Evolutionary conservation across 1,140 invertebrate species (phyloP).

Genomic region (Aphelenchoides avenae): DNA sequence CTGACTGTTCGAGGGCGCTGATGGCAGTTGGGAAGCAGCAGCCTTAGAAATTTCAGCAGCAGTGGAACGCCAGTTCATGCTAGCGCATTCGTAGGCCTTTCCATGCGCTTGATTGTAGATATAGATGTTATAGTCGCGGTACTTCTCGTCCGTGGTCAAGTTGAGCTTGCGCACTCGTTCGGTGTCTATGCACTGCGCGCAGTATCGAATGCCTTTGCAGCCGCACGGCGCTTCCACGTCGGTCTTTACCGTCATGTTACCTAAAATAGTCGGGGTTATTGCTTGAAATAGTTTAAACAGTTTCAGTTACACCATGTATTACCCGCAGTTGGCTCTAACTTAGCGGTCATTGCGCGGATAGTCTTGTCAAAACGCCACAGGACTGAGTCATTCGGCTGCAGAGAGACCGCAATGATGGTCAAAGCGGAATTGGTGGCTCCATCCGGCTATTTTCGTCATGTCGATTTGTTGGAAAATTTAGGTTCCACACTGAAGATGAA

Average conservation of each 20-base stretch:
- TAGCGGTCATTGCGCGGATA: neutral
- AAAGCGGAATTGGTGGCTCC: neutral
- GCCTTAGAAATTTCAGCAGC: too few species aligned
- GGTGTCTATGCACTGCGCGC: constrained; percentile 30
- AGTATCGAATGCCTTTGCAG: constrained; percentile 47
- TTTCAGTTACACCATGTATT: neutral
- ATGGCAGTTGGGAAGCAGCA: too few species aligned
- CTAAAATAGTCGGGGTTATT: neutral
- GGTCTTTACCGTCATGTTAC: neutral
- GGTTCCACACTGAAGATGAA: neutral
- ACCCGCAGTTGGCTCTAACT: neutral
- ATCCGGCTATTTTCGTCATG: neutral
- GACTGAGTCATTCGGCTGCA: neutral
- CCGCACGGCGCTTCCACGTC: constrained; percentile 22
- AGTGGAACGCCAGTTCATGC: too few species aligned
- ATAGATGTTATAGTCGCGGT: constrained; percentile 19
- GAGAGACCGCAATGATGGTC: neutral
- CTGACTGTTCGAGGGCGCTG: too few species aligned
- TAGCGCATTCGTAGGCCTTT: too few species aligned
- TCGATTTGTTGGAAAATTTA: neutral
- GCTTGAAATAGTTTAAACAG: neutral
- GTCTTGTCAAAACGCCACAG: too few species aligned
- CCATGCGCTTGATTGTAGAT: constrained; percentile 13
- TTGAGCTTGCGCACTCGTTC: constrained; percentile 35
- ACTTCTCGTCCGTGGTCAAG: constrained; percentile 23